Conservation (phyloP, 64 coral and sea anemone genomes). For the Astreopora myriophthalma region DNA sequence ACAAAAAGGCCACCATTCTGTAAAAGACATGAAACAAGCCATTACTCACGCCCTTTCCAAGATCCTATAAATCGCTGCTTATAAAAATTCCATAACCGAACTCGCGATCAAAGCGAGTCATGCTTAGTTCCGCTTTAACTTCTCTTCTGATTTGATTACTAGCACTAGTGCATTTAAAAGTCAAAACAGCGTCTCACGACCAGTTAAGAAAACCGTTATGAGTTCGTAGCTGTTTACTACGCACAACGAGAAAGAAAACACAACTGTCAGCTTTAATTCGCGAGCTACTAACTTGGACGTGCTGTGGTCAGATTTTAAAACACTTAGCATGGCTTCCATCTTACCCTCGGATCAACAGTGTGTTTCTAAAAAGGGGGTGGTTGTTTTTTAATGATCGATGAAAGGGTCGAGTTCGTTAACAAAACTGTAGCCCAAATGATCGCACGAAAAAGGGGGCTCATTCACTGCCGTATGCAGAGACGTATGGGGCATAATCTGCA, state of each 20-base stretch:
- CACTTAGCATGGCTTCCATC: too few relatives aligned
- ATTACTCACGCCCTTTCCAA: conserved; percentile 35
- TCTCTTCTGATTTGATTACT: neutral
- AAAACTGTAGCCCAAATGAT: neutral
- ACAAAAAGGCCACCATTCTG: neutral
- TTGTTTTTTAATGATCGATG: conserved; percentile 25
- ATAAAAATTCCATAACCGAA: conserved; percentile 17
- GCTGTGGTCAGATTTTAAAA: too few relatives aligned
- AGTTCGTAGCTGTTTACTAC: too few relatives aligned
- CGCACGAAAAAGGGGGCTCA: neutral
- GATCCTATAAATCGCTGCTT: conserved; percentile 45
- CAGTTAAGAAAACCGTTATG: too few relatives aligned
- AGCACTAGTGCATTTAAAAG: too few relatives aligned
- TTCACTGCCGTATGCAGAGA: neutral
- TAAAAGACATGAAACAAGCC: neutral
- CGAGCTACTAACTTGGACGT: too few relatives aligned
- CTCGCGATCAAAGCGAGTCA: neutral
- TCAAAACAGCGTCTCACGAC: too few relatives aligned
- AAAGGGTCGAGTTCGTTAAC: neutral
- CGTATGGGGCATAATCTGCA: neutral
- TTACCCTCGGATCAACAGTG: conserved; percentile 1
- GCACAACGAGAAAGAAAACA: too few relatives aligned
- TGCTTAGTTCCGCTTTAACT: neutral
- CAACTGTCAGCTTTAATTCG: too few relatives aligned
- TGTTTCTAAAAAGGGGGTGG: neutral